Evolutionary conservation across 2,797 vertebrate genomes (phyloP).

Genomic region (Centropyge bicolor): DNA sequence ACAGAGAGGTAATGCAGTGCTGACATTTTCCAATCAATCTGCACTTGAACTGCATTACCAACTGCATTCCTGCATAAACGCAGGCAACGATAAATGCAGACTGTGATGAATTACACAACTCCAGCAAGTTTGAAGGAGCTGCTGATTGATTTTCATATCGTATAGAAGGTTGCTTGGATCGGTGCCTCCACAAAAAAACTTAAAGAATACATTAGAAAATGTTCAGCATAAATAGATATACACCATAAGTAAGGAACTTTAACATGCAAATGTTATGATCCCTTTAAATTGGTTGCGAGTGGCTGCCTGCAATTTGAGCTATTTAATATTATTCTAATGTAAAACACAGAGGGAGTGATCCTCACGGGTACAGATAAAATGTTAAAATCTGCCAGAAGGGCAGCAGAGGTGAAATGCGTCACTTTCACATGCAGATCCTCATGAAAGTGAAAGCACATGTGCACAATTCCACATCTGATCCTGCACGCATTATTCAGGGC

Average conservation of each 20-base stretch:
- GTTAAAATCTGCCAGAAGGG: conserved; percentile 13
- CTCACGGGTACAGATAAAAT: background rate
- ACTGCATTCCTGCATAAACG: background rate
- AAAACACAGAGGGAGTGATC: background rate
- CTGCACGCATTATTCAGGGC: conserved; percentile 19
- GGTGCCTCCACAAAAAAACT: background rate
- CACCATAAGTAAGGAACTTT: background rate
- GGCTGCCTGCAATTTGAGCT: background rate
- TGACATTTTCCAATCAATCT: background rate
- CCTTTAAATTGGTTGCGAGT: background rate
- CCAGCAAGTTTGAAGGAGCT: background rate
- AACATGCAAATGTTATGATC: background rate
- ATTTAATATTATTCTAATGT: background rate
- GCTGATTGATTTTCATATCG: background rate
- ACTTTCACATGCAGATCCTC: conserved; percentile 11
- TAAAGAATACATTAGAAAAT: background rate
- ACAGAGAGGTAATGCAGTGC: background rate
- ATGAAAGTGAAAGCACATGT: background rate
- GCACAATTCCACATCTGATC: conserved; percentile 9
- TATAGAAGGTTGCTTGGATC: background rate
- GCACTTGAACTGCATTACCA: background rate
- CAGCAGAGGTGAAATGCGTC: conserved; percentile 6
- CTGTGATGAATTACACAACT: background rate
- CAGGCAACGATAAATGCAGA: background rate
- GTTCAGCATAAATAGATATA: background rate